phyloP scores from a whole-genome alignment of 2,113 vertebrate species.

The Phoenicopterus ruber region DNA sequence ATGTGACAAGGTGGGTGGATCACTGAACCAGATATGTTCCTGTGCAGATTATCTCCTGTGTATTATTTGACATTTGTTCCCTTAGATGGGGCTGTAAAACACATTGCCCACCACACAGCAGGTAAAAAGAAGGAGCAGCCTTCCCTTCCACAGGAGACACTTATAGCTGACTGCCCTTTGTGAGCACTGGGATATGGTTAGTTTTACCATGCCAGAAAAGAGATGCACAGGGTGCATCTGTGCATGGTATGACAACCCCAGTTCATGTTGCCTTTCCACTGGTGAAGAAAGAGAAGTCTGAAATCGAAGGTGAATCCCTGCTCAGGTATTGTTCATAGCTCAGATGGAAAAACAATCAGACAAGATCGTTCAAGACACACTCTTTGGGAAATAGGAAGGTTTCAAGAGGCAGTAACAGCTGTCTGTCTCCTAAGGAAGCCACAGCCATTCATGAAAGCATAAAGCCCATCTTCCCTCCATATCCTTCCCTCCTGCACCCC shows the following conservation, averaged over 20 bases:
- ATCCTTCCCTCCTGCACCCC: not conserved
- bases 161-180: no score
- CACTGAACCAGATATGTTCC: not conserved
- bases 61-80: not conserved
- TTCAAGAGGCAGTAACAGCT: not conserved
- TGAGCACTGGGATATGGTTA: not conserved
- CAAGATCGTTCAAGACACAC: rapidly evolving
- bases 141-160: not conserved
- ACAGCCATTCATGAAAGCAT: not conserved
- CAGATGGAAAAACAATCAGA: not conserved
- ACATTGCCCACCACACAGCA: not conserved
- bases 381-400: not conserved
- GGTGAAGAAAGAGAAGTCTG: not conserved
- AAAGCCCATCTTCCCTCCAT: not conserved
- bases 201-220: not conserved
- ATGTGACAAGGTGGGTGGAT: not conserved
- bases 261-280: not conserved
- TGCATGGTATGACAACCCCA: not conserved
- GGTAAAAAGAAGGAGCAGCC: not conserved
- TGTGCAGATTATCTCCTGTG: not conserved
- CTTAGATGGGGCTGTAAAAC: not conserved
- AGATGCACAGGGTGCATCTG: not conserved
- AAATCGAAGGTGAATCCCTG: not conserved
- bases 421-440: not conserved
- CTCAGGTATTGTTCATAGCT: not conserved